These are phyloP conservation scores for Philereme transversata DNA, from an alignment of 2,888 invertebrate genomes.

Conservation along the genomic window DNA sequence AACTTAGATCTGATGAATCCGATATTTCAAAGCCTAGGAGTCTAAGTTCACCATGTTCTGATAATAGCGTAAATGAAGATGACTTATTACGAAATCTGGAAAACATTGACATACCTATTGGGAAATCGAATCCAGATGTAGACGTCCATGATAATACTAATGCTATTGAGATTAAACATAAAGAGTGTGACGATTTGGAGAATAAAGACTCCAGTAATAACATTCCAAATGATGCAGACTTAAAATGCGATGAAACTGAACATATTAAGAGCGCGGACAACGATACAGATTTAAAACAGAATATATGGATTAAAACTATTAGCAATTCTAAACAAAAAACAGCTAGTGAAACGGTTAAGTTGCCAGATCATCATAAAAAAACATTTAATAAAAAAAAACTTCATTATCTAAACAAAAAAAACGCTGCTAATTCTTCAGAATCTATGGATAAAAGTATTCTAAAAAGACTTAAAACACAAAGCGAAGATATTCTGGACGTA, in stretches of 20 bases:
- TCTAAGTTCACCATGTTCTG: slow-evolving; percentile 40
- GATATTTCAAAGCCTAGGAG: slow-evolving; percentile 23
- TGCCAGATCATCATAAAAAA: slow-evolving; percentile 1
- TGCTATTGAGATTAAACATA: not conserved
- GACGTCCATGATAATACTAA: slow-evolving; percentile 1
- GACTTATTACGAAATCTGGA: slow-evolving; percentile 56
- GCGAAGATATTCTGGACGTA: slow-evolving; percentile 20
- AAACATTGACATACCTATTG: slow-evolving; percentile 58
- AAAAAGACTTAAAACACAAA: slow-evolving; percentile 2
- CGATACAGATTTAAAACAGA: slow-evolving; percentile 1
- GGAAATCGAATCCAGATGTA: slow-evolving; percentile 11
- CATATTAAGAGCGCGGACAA: not conserved
- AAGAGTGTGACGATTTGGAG: not conserved
- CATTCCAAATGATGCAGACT: not conserved
- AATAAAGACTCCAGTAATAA: no score
- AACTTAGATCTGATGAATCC: slow-evolving; percentile 5
- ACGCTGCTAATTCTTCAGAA: not conserved
- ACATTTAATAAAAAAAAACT: not conserved
- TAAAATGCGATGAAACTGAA: slow-evolving; percentile 1
- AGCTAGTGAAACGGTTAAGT: not conserved
- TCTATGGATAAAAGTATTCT: slow-evolving; percentile 2
- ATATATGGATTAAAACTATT: not conserved
- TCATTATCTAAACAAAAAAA: not conserved
- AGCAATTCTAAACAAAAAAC: not conserved
- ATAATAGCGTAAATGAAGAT: slow-evolving; percentile 52